Conservation (phyloP, 1,140 invertebrate genomes). For the Diabrotica virgifera region DNA sequence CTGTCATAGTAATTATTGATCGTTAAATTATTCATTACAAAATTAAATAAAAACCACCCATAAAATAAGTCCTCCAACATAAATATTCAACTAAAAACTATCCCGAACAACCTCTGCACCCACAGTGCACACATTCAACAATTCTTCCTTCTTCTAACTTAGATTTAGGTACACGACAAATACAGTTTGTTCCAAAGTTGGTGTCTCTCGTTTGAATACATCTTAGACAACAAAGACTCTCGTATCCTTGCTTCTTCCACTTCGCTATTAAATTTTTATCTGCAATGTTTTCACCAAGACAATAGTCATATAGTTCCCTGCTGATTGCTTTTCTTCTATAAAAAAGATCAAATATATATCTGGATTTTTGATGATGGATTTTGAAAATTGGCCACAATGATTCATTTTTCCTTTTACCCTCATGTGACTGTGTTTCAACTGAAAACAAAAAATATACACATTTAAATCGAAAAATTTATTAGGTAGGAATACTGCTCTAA, state of each 20-base stretch:
- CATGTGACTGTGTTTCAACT: constrained; percentile 80
- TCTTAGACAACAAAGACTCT: constrained; percentile 97
- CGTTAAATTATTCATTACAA: too few relatives aligned
- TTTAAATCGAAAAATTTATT: too few relatives aligned
- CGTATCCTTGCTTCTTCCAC: constrained; percentile 99
- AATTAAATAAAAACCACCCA: background rate
- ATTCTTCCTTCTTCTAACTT: constrained; percentile 98
- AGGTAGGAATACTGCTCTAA: too few relatives aligned
- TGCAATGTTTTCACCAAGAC: constrained; percentile 94
- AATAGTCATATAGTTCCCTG: constrained; percentile 96
- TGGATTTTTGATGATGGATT: constrained; percentile 96
- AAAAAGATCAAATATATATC: constrained; percentile 97
- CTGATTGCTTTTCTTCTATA: constrained; percentile 96
- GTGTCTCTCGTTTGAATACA: constrained; percentile 99
- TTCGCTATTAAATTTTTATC: constrained; percentile 98
- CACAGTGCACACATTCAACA: constrained; percentile 97
- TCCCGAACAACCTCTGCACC: constrained; percentile 94
- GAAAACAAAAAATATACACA: constrained; percentile 21
- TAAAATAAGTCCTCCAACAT: background rate
- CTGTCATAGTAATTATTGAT: too few relatives aligned
- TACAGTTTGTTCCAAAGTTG: constrained; percentile 99
- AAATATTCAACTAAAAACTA: constrained; percentile 31
- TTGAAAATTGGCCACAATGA: constrained; percentile 99
- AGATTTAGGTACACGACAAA: constrained; percentile 96
- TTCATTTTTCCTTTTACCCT: constrained; percentile 98